Evolutionary conservation across 2,797 vertebrate species (phyloP).

Genomic region (Lerista edwardsae): DNA sequence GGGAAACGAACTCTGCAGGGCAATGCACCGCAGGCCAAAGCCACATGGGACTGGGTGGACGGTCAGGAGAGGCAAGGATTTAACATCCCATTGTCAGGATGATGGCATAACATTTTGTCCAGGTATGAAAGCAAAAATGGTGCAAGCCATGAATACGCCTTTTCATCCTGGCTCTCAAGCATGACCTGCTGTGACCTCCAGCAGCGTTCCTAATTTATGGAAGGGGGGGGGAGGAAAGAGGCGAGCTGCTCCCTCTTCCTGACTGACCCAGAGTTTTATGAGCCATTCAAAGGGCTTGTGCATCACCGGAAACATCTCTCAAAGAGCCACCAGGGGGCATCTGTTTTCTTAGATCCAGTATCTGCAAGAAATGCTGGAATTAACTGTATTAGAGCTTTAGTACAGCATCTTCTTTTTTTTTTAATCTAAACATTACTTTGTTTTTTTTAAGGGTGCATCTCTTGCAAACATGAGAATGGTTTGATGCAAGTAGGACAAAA

Average conservation of each 20-base stretch:
- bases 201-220: not conserved
- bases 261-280: accelerated
- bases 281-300: not conserved
- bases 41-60: not conserved
- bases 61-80: constrained; percentile 18
- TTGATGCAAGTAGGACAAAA: too few species aligned
- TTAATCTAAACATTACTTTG: not conserved
- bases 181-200: constrained; percentile 19
- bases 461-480: too few species aligned
- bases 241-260: accelerated
- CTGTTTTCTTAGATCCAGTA: constrained; percentile 70
- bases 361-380: constrained; percentile 23
- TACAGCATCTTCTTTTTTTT: too few species aligned
- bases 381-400: constrained; percentile 21
- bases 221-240: constrained; percentile 19
- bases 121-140: constrained; percentile 22
- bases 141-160: constrained; percentile 12
- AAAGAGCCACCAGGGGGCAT: constrained; percentile 74
- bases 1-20: constrained; percentile 29
- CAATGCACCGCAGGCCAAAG: not conserved
- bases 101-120: constrained; percentile 29
- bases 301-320: not conserved
- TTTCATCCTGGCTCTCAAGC: constrained; percentile 12
- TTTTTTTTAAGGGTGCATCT: not conserved
- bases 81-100: constrained; percentile 21